A percentile compares a stretch with the other conserved stretches of the same genome.
Evolutionary conservation across 2,888 invertebrate species (phyloP).

Genomic region (Drosophila rellima): DNA sequence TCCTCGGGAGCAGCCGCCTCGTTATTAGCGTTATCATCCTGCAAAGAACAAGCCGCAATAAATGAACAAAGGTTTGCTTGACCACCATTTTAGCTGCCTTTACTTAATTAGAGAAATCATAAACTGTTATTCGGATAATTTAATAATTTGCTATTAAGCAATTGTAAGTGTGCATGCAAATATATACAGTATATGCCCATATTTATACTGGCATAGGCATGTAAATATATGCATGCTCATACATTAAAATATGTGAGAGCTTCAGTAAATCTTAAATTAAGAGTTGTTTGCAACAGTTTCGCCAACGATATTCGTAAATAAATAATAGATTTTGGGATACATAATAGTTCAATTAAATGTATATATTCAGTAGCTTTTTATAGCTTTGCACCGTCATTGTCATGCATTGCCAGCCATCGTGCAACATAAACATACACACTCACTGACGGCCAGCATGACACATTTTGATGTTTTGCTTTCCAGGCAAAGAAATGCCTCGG

Average conservation of each 20-base stretch:
- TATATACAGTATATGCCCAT: conserved; percentile 10
- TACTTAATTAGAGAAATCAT: conserved; percentile 42
- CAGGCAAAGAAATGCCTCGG: background rate
- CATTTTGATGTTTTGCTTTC: background rate
- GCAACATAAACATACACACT: conserved; percentile 17
- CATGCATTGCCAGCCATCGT: conserved; percentile 16
- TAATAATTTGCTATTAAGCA: conserved; percentile 20
- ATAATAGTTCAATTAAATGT: conserved; percentile 4
- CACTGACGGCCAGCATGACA: conserved; percentile 6
- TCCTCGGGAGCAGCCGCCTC: conserved; percentile 37
- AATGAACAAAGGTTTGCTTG: conserved; percentile 58
- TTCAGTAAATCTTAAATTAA: conserved; percentile 19
- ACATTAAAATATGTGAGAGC: conserved; percentile 8
- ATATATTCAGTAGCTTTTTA: conserved; percentile 1
- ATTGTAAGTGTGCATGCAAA: conserved; percentile 13
- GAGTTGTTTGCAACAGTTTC: conserved; percentile 10
- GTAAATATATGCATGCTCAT: background rate
- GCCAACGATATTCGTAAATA: conserved; percentile 32
- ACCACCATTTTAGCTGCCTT: conserved; percentile 53
- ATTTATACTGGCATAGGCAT: background rate
- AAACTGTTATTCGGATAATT: conserved; percentile 15
- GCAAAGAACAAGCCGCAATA: conserved; percentile 72
- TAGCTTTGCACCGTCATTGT: conserved; percentile 3
- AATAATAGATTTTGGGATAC: conserved; percentile 5
- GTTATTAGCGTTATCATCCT: conserved; percentile 74